Percentiles rank a stretch among this genome's conserved stretches.
phyloP scores from a whole-genome alignment of 2,113 vertebrate genomes.

The Oryzias celebensis region DNA sequence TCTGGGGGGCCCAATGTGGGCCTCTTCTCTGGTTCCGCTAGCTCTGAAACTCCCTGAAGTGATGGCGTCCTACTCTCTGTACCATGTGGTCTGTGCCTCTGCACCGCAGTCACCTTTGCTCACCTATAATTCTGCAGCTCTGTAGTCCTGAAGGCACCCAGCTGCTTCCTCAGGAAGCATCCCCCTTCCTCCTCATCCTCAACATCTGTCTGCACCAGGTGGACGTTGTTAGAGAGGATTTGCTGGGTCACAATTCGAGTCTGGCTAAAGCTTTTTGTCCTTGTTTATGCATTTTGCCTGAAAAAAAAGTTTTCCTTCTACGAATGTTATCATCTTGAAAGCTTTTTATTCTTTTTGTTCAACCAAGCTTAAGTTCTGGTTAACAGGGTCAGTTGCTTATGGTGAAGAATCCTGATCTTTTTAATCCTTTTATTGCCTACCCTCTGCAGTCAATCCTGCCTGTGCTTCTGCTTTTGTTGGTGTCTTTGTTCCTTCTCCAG shows the following conservation, averaged over 20 bases:
- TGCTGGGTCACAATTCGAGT: constrained; percentile 45
- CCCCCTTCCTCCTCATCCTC: constrained; percentile 43
- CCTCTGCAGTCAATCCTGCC: too few relatives aligned
- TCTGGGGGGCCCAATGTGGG: constrained; percentile 23
- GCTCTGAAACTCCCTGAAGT: constrained; percentile 14
- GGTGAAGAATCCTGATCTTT: too few relatives aligned
- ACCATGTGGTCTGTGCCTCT: constrained; percentile 30
- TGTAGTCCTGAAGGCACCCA: constrained; percentile 60
- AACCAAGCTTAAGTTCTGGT: too few relatives aligned
- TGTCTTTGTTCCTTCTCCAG: neutral
- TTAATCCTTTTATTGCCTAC: neutral
- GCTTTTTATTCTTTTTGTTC: too few relatives aligned
- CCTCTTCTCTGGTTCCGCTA: constrained; percentile 8
- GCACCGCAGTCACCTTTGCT: constrained; percentile 60
- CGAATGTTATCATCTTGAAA: too few relatives aligned
- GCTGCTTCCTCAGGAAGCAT: constrained; percentile 76
- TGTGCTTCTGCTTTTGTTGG: neutral
- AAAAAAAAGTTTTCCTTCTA: too few relatives aligned
- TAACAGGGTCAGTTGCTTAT: too few relatives aligned
- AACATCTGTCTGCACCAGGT: constrained; percentile 48
- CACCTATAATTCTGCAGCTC: constrained; percentile 53
- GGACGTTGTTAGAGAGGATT: constrained; percentile 57
- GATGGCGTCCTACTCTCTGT: constrained; percentile 28
- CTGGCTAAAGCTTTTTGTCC: too few relatives aligned
- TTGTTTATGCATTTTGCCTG: too few relatives aligned